These are phyloP conservation scores for Ochotona princeps DNA, from an alignment of 2,113 vertebrate species.

Conservation along the genomic window DNA sequence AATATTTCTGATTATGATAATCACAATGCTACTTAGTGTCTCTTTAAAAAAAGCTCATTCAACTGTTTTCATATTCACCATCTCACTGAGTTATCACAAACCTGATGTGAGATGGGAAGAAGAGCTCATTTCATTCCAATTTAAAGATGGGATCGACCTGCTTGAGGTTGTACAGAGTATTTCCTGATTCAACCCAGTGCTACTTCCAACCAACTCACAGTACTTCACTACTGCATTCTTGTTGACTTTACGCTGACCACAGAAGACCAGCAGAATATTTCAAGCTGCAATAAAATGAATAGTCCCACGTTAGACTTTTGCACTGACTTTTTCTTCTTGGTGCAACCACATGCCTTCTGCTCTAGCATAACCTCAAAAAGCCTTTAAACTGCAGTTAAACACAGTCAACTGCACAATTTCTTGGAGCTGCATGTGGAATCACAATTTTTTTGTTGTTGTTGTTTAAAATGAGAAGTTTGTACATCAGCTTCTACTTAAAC, in stretches of 20 bases:
- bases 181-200: background rate
- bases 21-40: background rate
- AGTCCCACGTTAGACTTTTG: background rate
- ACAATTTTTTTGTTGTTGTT: no score
- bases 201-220: fast-evolving
- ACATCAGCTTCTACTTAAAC: background rate
- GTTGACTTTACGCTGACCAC: no score
- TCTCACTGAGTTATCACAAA: background rate
- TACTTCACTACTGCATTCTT: no score
- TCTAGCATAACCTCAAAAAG: fast-evolving
- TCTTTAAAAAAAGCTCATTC: background rate
- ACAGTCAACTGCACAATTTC: background rate
- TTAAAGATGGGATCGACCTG: background rate
- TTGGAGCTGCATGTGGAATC: background rate
- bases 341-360: background rate
- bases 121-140: background rate
- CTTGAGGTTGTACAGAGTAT: background rate
- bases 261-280: fast-evolving
- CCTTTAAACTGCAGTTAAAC: background rate
- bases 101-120: background rate
- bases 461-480: background rate
- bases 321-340: background rate
- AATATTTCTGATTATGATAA: background rate
- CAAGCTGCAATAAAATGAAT: background rate
- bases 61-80: background rate